phyloP scores from a whole-genome alignment of 2,888 invertebrate species.

The Nymphalis polychloros region DNA sequence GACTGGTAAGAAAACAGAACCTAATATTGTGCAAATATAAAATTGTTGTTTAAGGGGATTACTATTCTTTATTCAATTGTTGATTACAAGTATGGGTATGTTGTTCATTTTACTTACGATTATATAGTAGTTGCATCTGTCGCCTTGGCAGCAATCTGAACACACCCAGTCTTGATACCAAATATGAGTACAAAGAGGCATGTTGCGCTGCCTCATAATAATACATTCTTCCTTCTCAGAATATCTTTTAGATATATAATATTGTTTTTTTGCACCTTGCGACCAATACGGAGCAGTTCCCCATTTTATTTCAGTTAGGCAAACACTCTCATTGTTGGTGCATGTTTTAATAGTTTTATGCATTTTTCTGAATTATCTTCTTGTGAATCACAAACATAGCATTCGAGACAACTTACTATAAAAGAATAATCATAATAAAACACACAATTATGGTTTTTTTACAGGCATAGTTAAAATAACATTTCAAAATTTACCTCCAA shows the following conservation, averaged over 20 bases:
- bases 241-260: slow-evolving; percentile 95
- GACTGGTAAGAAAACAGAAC: too few species aligned
- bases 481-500: slow-evolving; percentile 22
- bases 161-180: slow-evolving; percentile 99
- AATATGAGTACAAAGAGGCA: slow-evolving; percentile 92
- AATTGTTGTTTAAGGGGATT: too few species aligned
- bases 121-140: slow-evolving; percentile 96
- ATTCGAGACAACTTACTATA: slow-evolving; percentile 89
- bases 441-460: slow-evolving; percentile 5
- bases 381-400: slow-evolving; percentile 97
- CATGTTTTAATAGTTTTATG: slow-evolving; percentile 95
- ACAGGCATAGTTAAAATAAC: not conserved
- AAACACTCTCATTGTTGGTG: slow-evolving; percentile 92
- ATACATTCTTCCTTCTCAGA: slow-evolving; percentile 91
- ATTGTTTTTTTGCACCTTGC: slow-evolving; percentile 94
- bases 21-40: too few species aligned
- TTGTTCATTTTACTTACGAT: slow-evolving; percentile 87
- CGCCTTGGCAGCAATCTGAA: slow-evolving; percentile 97
- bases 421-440: slow-evolving; percentile 33
- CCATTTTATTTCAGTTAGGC: slow-evolving; percentile 95
- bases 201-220: slow-evolving; percentile 84
- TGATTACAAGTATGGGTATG: too few species aligned
- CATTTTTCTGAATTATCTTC: slow-evolving; percentile 96
- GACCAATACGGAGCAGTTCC: slow-evolving; percentile 98
- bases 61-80: too few species aligned